Base-by-base conservation (phyloP, 1,140 invertebrate genomes). In the Leucophenga varia region DNA sequence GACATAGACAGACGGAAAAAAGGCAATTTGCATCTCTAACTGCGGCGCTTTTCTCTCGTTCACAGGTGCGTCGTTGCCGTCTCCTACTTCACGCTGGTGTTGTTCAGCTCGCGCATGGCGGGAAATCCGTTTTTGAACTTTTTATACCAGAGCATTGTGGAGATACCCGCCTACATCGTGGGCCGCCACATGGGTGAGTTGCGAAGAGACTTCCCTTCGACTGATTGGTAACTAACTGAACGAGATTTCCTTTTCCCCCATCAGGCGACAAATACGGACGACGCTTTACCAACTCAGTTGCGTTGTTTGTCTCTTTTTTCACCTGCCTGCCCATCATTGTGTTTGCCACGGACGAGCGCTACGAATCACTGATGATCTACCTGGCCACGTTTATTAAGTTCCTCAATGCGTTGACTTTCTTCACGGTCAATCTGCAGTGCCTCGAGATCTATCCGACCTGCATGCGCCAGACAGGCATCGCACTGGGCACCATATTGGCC, bases 91-190 rank as follows among this genome's bases (percentile, higher is more conserved):
- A 79, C 80, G 8, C 63, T 86, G 35, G 71, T 82, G 6, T 74
- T 86, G 25, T 85, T 83, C 56, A 79, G 83, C 3, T 81, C 79
- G 52, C 83, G 83, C 47, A 71, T 85, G 58, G 76, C 78, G 31
- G 85, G 83, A 32, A 86, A 86, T 72, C 83, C 85, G 16, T 87
- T 86, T 61, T 59, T 87, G 32, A 86, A 87, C 68, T 86, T 84
- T 69, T 79, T 84, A 44, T 77, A 81, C 52, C 80, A 86, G 58
- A 78, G 79, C 39, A 47, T 84, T 4, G 79, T 80, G 14, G 85
- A 87, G 64, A 70, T 86, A 8, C 84, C 84, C 2, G 77, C 76
- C 14, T 78, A 77, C 59, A 17, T 80, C 16, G 41, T 77, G 31
- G 81, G 77, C 30, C 76, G 76, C 55, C 76, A 78, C 52, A 6